These are phyloP conservation scores for Thalassoma bifasciatum DNA, from an alignment of 2,113 vertebrate genomes.

Conservation along the genomic window DNA sequence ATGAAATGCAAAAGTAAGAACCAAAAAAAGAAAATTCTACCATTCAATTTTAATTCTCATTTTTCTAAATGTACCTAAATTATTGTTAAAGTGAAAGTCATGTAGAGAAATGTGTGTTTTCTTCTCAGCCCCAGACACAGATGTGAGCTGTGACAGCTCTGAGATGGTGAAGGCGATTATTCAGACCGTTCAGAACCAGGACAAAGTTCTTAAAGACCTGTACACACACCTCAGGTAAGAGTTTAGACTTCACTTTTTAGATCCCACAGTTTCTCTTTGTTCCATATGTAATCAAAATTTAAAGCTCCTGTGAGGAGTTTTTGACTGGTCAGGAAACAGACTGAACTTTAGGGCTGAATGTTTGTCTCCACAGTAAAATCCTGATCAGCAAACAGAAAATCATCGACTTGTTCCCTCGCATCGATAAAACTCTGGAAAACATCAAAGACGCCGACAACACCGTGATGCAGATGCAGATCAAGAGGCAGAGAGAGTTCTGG, in stretches of 20 bases:
- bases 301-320: no score
- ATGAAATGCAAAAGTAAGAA: constrained; percentile 89
- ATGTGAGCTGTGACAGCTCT: constrained; percentile 92
- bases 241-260: no score
- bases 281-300: no score
- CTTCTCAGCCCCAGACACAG: constrained; percentile 80
- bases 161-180: constrained; percentile 97
- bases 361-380: constrained; percentile 85
- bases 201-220: constrained; percentile 93
- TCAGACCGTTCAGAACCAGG: constrained; percentile 94
- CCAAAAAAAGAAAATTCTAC: no score
- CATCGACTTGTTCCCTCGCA: constrained; percentile 92
- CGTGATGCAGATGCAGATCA: constrained; percentile 95
- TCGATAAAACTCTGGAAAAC: constrained; percentile 91
- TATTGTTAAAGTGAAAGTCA: neutral
- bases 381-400: constrained; percentile 97
- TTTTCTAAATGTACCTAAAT: neutral
- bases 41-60: no score
- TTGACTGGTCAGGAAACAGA: no score
- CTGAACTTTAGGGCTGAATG: no score
- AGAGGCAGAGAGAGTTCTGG: constrained; percentile 96
- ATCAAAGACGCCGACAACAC: constrained; percentile 94
- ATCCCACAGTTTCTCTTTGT: no score
- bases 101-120: no score
- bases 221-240: constrained; percentile 94